Conservation (phyloP, 2,888 invertebrate species). For the Lasioglossum morio region DNA sequence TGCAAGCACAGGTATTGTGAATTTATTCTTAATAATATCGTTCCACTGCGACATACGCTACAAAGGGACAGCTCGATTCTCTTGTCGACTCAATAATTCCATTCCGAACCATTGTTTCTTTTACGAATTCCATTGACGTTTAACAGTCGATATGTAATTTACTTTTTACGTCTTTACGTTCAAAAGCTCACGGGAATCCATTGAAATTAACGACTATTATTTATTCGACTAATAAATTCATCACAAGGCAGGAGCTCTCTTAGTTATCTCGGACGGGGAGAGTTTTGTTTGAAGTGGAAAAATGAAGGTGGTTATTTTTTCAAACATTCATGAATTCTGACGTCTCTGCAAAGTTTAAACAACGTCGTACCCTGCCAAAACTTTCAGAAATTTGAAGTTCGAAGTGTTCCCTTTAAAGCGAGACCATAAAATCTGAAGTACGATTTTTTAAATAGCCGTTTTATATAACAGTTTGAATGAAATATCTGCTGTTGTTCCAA, state of each 20-base stretch:
- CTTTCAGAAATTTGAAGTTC: background rate
- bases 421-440: background rate
- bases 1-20: constrained; percentile 94
- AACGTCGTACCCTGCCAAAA: background rate
- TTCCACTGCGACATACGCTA: background rate
- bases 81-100: background rate
- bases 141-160: background rate
- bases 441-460: background rate
- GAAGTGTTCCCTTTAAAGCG: background rate
- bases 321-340: background rate
- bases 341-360: background rate
- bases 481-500: background rate
- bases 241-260: background rate
- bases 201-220: background rate
- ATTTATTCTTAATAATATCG: constrained; percentile 10
- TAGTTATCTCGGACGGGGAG: background rate
- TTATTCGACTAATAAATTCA: background rate
- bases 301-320: background rate
- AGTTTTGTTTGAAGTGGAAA: background rate
- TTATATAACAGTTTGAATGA: background rate
- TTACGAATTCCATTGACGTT: background rate
- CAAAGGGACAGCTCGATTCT: background rate
- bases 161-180: background rate
- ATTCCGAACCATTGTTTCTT: background rate
- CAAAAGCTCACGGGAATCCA: background rate